These are phyloP conservation scores for Elanus axillaris DNA, from an alignment of 2,113 vertebrate species.

Conservation along the genomic window DNA sequence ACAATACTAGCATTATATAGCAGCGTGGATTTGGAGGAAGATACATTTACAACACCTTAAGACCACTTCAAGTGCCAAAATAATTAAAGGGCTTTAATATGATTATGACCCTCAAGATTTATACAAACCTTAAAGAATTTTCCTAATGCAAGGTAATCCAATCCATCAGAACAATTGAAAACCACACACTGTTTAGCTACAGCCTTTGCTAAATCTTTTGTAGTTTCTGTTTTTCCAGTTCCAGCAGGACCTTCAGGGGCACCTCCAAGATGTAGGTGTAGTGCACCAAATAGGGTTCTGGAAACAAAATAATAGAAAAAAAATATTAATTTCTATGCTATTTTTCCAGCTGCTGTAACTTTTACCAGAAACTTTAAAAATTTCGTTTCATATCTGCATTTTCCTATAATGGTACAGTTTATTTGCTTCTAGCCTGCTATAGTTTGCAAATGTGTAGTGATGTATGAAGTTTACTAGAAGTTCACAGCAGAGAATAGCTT, in stretches of 20 bases:
- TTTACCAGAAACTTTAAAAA: neutral
- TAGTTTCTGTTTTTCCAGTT: constrained; percentile 91
- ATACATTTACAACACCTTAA: neutral
- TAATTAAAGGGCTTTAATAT: neutral
- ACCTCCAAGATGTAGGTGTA: constrained; percentile 86
- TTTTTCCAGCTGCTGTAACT: neutral
- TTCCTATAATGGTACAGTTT: neutral
- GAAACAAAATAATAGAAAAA: neutral
- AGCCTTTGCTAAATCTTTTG: constrained; percentile 90
- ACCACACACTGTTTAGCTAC: constrained; percentile 90
- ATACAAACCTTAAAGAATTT: constrained; percentile 89
- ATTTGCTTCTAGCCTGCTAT: neutral
- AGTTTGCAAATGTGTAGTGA: neutral
- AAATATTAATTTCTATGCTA: neutral
- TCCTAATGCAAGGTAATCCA: constrained; percentile 88
- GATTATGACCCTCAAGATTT: neutral
- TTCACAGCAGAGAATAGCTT: neutral
- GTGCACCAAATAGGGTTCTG: constrained; percentile 89
- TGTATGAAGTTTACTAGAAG: neutral
- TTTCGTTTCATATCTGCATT: neutral
- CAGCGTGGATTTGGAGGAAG: neutral
- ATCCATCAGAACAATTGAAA: constrained; percentile 90
- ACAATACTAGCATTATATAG: neutral
- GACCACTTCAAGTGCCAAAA: neutral
- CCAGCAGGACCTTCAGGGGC: constrained; percentile 91